These are phyloP conservation scores for Aplysia californica DNA, from an alignment of 1,140 invertebrate genomes.

Conservation along the genomic window DNA sequence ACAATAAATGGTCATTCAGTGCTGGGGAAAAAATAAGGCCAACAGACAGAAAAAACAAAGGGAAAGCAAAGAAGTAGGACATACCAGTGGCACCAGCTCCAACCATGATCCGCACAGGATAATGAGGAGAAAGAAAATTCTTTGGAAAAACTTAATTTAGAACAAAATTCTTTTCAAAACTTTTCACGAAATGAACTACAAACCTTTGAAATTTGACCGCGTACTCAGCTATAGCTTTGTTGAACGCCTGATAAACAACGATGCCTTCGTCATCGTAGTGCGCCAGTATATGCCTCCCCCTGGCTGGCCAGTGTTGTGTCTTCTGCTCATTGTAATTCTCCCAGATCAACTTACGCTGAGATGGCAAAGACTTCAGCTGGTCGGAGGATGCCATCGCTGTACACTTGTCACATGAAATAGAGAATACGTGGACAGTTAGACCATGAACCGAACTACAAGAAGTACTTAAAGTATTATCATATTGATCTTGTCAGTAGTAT, in stretches of 20 bases:
- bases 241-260: slow-evolving; percentile 63
- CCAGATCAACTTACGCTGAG: too few species aligned
- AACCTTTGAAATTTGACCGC: slow-evolving; percentile 52
- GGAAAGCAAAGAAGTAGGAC: too few species aligned
- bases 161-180: background rate
- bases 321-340: slow-evolving; percentile 41
- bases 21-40: too few species aligned
- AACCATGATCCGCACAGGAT: background rate
- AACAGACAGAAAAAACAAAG: too few species aligned
- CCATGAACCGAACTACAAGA: too few species aligned
- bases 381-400: too few species aligned
- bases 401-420: too few species aligned
- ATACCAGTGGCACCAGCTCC: background rate
- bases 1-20: background rate
- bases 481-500: too few species aligned
- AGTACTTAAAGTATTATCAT: too few species aligned
- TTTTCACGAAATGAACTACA: background rate
- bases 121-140: background rate
- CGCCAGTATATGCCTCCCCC: slow-evolving; percentile 56
- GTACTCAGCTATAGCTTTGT: slow-evolving; percentile 50
- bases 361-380: too few species aligned
- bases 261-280: slow-evolving; percentile 48
- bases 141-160: background rate
- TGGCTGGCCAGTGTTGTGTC: slow-evolving; percentile 39
- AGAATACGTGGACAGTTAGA: too few species aligned